Evolutionary conservation across 2,113 vertebrate genomes (phyloP), one percentile per base, ranked within the genome.

Genomic region (Prochilodus magdalenae): DNA sequence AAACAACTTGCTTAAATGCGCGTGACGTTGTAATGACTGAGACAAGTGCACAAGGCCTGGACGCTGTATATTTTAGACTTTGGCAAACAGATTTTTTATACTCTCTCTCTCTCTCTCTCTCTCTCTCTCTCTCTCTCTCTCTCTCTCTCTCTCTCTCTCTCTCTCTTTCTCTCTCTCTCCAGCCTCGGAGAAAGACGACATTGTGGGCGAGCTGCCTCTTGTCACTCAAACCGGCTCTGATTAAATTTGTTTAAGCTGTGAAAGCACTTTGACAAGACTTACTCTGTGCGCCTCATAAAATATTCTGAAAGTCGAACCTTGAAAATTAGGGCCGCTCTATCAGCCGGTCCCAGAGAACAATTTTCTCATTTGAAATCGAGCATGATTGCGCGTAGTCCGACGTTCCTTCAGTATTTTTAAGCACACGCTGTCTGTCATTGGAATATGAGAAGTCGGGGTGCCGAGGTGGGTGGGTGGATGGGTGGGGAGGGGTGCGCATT

Each of bases 221-320:
- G 90, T 92, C 92, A 93, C 75, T 93, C 91, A 92, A 82, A 89
- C 49, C 47, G 69, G 83, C 86, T 90, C 89, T 88, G 85, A 91
- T 89, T 91, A 87, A 91, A 92, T 92, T 86, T 92, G 89, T 93
- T 93, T 89, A 91, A 93, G 90, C 92, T 91, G 91, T 92, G 83
- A 91, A 93, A 91, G 91, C 90, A 91, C 89, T 90, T 89, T 90
- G 83, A 84, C 79, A 84, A 88, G 84, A 87, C 79, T 80, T 84
- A 87, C 86, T 91, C 87, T 90, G 90, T 81, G 87, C 88, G 87
- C 79, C 80, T 90, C 87, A 86, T 77, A 53, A 83, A 40, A 78
- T 73, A 66, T 74, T 79, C 30, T 7, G 11, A 47, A 73, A 73
- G 16, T 26, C 16, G 62, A 73, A 65, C 74, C 75, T 77, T 44